phyloP scores from a whole-genome alignment of 2,888 invertebrate species.

The Chalcis sispes region DNA sequence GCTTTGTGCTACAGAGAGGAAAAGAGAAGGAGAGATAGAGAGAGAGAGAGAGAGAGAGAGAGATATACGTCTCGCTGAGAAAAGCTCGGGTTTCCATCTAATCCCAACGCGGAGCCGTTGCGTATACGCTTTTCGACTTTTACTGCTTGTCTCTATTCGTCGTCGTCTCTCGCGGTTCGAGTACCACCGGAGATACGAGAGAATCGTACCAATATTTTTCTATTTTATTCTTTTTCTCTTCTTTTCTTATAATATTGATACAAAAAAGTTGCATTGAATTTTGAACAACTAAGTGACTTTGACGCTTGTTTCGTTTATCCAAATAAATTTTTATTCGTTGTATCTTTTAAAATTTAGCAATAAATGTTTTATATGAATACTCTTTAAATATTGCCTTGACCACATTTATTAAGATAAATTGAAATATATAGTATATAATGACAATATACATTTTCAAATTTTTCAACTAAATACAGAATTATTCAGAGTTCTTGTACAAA shows the following conservation, averaged over 20 bases:
- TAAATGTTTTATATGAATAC: too few relatives aligned
- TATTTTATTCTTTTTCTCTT: not conserved
- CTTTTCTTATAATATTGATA: not conserved
- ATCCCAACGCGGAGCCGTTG: not conserved
- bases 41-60: not conserved
- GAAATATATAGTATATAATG: too few relatives aligned
- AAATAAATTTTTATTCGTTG: too few relatives aligned
- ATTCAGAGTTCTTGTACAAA: too few relatives aligned
- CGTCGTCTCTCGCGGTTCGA: not conserved
- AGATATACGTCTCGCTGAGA: not conserved
- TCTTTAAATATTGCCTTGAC: too few relatives aligned
- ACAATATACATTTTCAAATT: too few relatives aligned
- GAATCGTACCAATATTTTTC: too few relatives aligned
- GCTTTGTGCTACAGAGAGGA: not conserved
- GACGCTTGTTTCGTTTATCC: too few relatives aligned
- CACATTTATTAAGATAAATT: too few relatives aligned
- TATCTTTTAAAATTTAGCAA: too few relatives aligned
- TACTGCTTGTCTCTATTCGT: conserved; percentile 28
- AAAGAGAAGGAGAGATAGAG: not conserved
- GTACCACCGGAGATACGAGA: not conserved
- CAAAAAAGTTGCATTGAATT: not conserved
- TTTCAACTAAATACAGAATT: too few relatives aligned
- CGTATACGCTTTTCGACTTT: conserved; percentile 7
- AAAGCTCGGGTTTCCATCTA: conserved; percentile 18
- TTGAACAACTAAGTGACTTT: not conserved